Evolutionary conservation across 2,888 invertebrate genomes (phyloP).

Genomic region (Cephus spinipes): DNA sequence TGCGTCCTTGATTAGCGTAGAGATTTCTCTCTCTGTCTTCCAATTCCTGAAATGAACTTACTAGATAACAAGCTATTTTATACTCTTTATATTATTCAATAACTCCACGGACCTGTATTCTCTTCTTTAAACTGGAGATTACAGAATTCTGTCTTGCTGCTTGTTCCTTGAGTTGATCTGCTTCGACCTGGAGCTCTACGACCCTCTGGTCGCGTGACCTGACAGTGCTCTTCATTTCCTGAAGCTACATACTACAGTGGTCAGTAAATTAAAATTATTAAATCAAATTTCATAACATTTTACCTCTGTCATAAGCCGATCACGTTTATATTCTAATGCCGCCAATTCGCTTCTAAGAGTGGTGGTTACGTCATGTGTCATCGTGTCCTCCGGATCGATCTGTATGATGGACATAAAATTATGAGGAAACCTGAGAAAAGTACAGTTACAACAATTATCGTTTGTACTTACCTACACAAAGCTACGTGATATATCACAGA

Average conservation of each 20-base stretch:
- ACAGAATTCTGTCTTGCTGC: slow-evolving; percentile 85
- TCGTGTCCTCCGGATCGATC: slow-evolving; percentile 63
- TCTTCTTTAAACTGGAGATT: slow-evolving; percentile 82
- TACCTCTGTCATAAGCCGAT: slow-evolving; percentile 82
- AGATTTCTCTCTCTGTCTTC: slow-evolving; percentile 83
- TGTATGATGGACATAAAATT: slow-evolving; percentile 40
- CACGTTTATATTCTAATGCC: slow-evolving; percentile 85
- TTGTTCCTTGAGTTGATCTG: slow-evolving; percentile 83
- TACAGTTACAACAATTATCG: not conserved
- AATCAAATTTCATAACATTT: slow-evolving; percentile 33
- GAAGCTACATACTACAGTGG: slow-evolving; percentile 70
- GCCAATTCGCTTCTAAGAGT: slow-evolving; percentile 86
- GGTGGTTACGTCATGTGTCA: slow-evolving; percentile 77
- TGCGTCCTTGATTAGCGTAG: slow-evolving; percentile 73
- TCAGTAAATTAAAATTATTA: slow-evolving; percentile 31
- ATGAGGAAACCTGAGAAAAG: not conserved
- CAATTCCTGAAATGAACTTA: slow-evolving; percentile 70
- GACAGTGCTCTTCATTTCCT: slow-evolving; percentile 78
- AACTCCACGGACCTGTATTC: slow-evolving; percentile 69
- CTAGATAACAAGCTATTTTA: not conserved
- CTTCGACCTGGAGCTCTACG: slow-evolving; percentile 83
- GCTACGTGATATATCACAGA: not conserved
- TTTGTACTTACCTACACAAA: not conserved
- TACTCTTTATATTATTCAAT: not conserved
- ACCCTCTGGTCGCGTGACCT: slow-evolving; percentile 79